phyloP scores from a whole-genome alignment of 2,113 vertebrate species.

The Osmerus eperlanus region DNA sequence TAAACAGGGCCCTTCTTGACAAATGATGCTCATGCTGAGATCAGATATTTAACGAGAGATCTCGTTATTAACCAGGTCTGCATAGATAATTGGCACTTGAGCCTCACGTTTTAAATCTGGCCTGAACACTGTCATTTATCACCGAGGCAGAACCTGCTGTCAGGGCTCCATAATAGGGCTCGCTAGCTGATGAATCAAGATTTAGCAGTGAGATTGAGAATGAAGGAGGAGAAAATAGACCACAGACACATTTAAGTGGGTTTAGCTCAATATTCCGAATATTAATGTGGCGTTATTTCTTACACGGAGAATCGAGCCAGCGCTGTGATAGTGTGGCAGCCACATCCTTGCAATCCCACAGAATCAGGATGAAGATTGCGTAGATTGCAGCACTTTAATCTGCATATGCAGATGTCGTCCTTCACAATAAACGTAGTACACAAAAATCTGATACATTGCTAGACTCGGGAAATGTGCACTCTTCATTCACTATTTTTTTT shows the following conservation, averaged over 20 bases:
- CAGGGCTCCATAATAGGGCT: conserved; percentile 91
- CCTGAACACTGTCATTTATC: conserved; percentile 98
- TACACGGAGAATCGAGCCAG: conserved; percentile 76
- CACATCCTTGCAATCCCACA: background rate
- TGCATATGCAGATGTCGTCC: conserved; percentile 33
- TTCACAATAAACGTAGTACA: conserved; percentile 26
- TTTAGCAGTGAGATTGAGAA: conserved; percentile 93
- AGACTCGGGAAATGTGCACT: conserved; percentile 18
- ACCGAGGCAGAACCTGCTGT: conserved; percentile 88
- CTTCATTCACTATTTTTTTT: conserved; percentile 7
- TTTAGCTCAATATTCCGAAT: conserved; percentile 90
- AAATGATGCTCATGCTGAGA: conserved; percentile 96
- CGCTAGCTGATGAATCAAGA: conserved; percentile 98
- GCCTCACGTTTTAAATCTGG: conserved; percentile 98
- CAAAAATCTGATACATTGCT: conserved; percentile 15
- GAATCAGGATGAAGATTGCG: conserved; percentile 36
- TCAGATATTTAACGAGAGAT: conserved; percentile 99
- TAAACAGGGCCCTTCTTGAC: conserved; percentile 89
- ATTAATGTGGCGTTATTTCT: conserved; percentile 91
- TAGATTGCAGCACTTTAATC: conserved; percentile 45
- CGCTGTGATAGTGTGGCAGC: conserved; percentile 51
- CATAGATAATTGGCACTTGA: conserved; percentile 99
- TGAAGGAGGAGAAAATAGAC: conserved; percentile 86
- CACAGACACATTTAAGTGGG: conserved; percentile 81
- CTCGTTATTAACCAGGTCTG: conserved; percentile 99